Conservation (phyloP, 2,888 invertebrate species). For the Phengaris alcon region DNA sequence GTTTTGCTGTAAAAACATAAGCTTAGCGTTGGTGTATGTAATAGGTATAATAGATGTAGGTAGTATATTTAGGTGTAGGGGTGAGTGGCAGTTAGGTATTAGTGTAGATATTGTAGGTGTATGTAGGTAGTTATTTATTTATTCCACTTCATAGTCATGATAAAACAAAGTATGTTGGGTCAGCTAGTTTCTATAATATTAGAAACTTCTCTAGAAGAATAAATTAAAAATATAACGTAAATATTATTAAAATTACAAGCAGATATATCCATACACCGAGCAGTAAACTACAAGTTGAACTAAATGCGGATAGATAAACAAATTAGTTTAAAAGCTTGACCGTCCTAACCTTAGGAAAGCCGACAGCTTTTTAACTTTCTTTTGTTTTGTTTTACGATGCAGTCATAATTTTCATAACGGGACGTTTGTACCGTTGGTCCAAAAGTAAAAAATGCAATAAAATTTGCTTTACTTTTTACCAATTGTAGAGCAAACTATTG, state of each 20-base stretch:
- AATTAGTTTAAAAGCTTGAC: background rate
- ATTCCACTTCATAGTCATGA: too few relatives aligned
- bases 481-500: slow-evolving; percentile 58
- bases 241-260: slow-evolving; percentile 42
- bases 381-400: slow-evolving; percentile 73
- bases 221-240: too few relatives aligned
- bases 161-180: too few relatives aligned
- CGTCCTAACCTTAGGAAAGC: background rate
- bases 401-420: slow-evolving; percentile 21
- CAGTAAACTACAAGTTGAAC: slow-evolving; percentile 40
- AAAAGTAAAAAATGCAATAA: slow-evolving; percentile 45
- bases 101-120: too few relatives aligned
- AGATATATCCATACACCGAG: slow-evolving; percentile 74
- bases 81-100: too few relatives aligned
- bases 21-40: too few relatives aligned
- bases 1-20: too few relatives aligned
- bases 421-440: slow-evolving; percentile 12
- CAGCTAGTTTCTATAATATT: too few relatives aligned
- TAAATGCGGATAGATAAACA: background rate
- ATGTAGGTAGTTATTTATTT: too few relatives aligned
- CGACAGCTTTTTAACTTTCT: slow-evolving; percentile 33
- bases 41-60: too few relatives aligned
- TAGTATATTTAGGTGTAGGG: too few relatives aligned
- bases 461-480: slow-evolving; percentile 68
- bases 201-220: too few relatives aligned